Evolutionary conservation across 2,113 vertebrate species (phyloP).

Genomic region (Myrmecophaga tridactyla): DNA sequence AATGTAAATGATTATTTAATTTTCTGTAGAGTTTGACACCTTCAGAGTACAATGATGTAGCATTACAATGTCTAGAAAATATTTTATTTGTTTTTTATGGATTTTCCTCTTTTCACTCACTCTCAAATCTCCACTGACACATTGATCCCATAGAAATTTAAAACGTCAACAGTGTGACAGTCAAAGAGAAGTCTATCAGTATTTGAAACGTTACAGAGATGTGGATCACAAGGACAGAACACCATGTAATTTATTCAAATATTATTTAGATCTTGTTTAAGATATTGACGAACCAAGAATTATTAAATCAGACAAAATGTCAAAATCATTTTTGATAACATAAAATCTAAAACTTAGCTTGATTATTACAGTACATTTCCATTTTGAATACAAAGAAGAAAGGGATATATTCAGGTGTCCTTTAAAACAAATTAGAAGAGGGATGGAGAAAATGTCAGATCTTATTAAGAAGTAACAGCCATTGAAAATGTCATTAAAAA

Average conservation of each 20-base stretch:
- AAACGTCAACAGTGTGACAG: constrained; percentile 50
- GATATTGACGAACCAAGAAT: constrained; percentile 19
- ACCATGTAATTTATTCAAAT: constrained; percentile 30
- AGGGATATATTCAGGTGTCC: not conserved
- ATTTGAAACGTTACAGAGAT: constrained; percentile 15
- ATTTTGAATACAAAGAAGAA: constrained; percentile 1
- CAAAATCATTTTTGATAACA: constrained; percentile 29
- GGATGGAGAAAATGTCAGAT: not conserved
- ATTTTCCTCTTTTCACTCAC: constrained; percentile 52
- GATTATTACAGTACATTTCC: not conserved
- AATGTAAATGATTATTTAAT: not conserved
- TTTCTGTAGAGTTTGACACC: not conserved
- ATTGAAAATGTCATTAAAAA: constrained; percentile 48
- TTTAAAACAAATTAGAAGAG: constrained; percentile 46
- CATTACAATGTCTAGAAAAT: not conserved
- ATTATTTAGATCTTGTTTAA: not conserved
- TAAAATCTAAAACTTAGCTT: constrained; percentile 21
- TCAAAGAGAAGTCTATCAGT: not conserved
- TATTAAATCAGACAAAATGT: constrained; percentile 39
- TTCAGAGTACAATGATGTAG: not conserved
- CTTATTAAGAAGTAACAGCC: constrained; percentile 32
- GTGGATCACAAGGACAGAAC: not conserved
- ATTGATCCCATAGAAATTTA: not conserved
- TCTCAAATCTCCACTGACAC: constrained; percentile 22
- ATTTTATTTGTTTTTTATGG: constrained; percentile 13